These are phyloP conservation scores for Vespertilio murinus DNA, from an alignment of 2,797 vertebrate species.

Conservation along the genomic window DNA sequence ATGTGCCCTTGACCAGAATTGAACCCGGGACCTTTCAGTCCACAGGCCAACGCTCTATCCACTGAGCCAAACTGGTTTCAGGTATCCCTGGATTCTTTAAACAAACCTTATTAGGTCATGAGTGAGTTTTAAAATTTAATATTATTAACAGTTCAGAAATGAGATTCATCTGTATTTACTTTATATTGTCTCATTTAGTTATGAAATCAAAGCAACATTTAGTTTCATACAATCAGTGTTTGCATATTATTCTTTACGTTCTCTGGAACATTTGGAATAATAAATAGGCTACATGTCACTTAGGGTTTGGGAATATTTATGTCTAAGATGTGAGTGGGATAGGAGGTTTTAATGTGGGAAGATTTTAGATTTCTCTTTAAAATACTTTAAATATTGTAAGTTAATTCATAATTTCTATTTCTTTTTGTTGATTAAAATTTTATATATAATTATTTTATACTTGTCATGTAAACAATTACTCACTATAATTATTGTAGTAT, in stretches of 20 bases:
- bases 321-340: neutral
- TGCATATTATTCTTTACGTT: neutral
- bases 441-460: constrained; percentile 24
- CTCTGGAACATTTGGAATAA: neutral
- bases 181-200: neutral
- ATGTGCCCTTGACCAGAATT: no score
- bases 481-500: neutral
- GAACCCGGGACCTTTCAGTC: no score
- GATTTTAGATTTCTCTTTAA: neutral
- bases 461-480: neutral
- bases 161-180: neutral
- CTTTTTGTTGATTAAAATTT: neutral
- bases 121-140: neutral
- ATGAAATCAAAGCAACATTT: neutral
- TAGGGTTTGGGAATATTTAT: neutral
- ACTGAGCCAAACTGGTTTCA: no score
- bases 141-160: neutral
- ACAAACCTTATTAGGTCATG: neutral
- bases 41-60: no score
- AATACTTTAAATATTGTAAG: neutral
- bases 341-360: neutral
- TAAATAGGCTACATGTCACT: neutral
- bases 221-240: neutral
- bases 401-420: neutral
- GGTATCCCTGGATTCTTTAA: neutral